phyloP scores from a whole-genome alignment of 2,888 invertebrate genomes.

The Nephrocerus scutellatus region DNA sequence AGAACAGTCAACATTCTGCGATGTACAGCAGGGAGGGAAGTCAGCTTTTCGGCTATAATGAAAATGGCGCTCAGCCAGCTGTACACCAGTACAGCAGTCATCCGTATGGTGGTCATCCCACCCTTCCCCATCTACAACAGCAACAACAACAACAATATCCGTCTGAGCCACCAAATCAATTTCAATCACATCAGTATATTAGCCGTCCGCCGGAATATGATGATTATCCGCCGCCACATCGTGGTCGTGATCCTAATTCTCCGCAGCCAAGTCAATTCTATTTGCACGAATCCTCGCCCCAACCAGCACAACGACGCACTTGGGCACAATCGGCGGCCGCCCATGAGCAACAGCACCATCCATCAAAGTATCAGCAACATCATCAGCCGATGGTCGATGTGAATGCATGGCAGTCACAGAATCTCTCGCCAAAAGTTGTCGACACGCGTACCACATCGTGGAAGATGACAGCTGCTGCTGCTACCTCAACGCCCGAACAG shows the following conservation, averaged over 20 bases:
- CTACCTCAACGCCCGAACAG: conserved; percentile 29
- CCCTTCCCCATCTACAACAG: conserved; percentile 47
- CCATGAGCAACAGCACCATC: conserved; percentile 36
- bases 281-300: conserved; percentile 60
- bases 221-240: conserved; percentile 39
- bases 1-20: conserved; percentile 29
- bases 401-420: conserved; percentile 45
- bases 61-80: conserved; percentile 42
- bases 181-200: conserved; percentile 29
- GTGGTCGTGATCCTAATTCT: conserved; percentile 33
- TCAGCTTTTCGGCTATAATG: conserved; percentile 46
- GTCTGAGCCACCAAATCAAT: conserved; percentile 23
- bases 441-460: conserved; percentile 41
- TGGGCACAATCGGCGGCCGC: conserved; percentile 57
- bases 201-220: conserved; percentile 51
- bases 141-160: conserved; percentile 34
- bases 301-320: conserved; percentile 55
- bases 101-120: conserved; percentile 25
- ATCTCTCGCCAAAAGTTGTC: conserved; percentile 29
- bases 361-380: conserved; percentile 32
- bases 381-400: conserved; percentile 42
- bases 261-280: conserved; percentile 61
- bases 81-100: conserved; percentile 33
- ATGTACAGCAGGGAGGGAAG: neutral
- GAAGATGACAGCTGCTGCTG: conserved; percentile 29